A percentile compares a stretch with the other conserved stretches of the same genome.
These are phyloP conservation scores for Orthonevra nobilis DNA, from an alignment of 2,888 invertebrate genomes.

Conservation along the genomic window DNA sequence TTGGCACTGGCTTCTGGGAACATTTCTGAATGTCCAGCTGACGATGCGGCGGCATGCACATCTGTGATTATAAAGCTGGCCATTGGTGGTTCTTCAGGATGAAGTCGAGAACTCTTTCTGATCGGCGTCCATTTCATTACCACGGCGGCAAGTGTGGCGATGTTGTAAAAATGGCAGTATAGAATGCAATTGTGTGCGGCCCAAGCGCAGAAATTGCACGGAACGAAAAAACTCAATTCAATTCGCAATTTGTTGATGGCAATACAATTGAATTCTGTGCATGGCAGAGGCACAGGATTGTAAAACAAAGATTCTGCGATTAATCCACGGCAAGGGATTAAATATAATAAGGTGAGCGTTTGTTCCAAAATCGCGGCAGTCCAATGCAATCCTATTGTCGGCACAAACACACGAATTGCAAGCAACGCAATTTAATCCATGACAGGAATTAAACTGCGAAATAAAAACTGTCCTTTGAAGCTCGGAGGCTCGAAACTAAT, in stretches of 20 bases:
- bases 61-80: not conserved
- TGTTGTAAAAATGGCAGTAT: not conserved
- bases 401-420: too few species aligned
- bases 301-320: too few species aligned
- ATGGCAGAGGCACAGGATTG: too few species aligned
- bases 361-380: too few species aligned
- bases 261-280: too few species aligned
- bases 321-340: too few species aligned
- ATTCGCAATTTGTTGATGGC: too few species aligned
- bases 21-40: not conserved
- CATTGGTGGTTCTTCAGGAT: not conserved
- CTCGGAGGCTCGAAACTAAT: not conserved
- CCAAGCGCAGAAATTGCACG: not conserved
- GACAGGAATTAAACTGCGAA: not conserved
- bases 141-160: not conserved
- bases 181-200: not conserved
- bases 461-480: not conserved
- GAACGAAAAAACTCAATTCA: not conserved
- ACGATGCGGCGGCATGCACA: not conserved
- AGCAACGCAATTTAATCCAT: not conserved
- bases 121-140: not conserved
- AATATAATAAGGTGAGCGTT: too few species aligned
- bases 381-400: too few species aligned
- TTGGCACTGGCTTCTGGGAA: not conserved
- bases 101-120: not conserved